Conservation (phyloP, 2,888 invertebrate species). For the Apotomis betuletana region DNA sequence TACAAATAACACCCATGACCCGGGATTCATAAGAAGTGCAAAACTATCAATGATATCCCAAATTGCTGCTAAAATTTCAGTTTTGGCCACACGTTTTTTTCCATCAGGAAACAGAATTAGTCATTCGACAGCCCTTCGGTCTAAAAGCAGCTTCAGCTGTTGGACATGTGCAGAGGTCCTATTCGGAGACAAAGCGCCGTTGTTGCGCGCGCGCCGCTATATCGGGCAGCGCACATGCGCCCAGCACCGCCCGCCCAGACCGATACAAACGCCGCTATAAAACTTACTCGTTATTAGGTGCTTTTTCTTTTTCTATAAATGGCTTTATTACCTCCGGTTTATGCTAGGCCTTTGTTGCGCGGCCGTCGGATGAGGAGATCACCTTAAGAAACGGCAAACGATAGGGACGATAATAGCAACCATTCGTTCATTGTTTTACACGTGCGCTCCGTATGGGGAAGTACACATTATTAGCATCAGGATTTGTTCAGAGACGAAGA, state of each 20-base stretch:
- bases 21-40: too few species aligned
- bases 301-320: slow-evolving; percentile 42
- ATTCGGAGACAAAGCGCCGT: slow-evolving; percentile 62
- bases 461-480: too few species aligned
- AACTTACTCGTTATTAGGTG: slow-evolving; percentile 35
- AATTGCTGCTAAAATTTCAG: neutral
- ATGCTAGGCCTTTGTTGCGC: slow-evolving; percentile 27
- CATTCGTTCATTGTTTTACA: neutral
- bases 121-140: neutral
- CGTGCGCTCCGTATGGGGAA: neutral
- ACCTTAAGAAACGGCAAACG: neutral
- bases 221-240: slow-evolving; percentile 51
- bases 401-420: neutral
- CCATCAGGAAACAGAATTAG: slow-evolving; percentile 6
- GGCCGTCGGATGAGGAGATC: neutral
- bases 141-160: slow-evolving; percentile 35
- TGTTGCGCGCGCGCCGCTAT: slow-evolving; percentile 51
- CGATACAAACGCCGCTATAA: slow-evolving; percentile 41
- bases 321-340: slow-evolving; percentile 38
- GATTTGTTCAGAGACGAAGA: too few species aligned
- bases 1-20: too few species aligned
- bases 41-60: too few species aligned
- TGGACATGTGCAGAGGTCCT: slow-evolving; percentile 50
- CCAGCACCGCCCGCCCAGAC: slow-evolving; percentile 70
- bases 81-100: neutral